These are phyloP conservation scores for Folsomia manolachei DNA, from an alignment of 2,888 invertebrate species.

Conservation along the genomic window DNA sequence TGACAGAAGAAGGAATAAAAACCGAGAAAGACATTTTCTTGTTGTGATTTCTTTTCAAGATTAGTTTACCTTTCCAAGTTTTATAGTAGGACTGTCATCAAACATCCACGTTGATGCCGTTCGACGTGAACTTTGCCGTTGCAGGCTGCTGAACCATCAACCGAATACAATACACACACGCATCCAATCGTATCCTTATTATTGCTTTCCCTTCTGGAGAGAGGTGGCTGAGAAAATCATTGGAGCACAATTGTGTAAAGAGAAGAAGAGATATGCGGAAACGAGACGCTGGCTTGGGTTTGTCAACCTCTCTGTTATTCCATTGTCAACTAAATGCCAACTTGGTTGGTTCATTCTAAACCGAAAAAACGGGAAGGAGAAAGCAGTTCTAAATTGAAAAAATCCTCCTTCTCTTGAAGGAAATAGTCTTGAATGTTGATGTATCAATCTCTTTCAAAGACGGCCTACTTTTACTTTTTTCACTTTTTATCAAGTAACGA, in stretches of 20 bases:
- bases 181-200: neutral
- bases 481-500: too few species aligned
- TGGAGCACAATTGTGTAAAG: neutral
- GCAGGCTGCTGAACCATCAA: neutral
- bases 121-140: neutral
- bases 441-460: constrained; percentile 1
- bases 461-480: constrained; percentile 3
- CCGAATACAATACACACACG: too few species aligned
- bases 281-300: neutral
- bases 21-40: neutral
- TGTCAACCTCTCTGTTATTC: neutral
- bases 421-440: neutral
- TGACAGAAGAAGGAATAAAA: constrained; percentile 3
- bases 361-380: too few species aligned
- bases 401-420: neutral
- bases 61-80: constrained; percentile 9
- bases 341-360: neutral
- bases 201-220: neutral
- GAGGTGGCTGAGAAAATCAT: neutral
- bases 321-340: neutral
- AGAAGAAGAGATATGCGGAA: neutral
- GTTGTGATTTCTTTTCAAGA: constrained; percentile 8
- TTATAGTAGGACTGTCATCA: neutral
- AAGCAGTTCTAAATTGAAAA: neutral
- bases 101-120: neutral